Conservation (phyloP, 2,113 vertebrate genomes). For the Mystacornis crossleyi region DNA sequence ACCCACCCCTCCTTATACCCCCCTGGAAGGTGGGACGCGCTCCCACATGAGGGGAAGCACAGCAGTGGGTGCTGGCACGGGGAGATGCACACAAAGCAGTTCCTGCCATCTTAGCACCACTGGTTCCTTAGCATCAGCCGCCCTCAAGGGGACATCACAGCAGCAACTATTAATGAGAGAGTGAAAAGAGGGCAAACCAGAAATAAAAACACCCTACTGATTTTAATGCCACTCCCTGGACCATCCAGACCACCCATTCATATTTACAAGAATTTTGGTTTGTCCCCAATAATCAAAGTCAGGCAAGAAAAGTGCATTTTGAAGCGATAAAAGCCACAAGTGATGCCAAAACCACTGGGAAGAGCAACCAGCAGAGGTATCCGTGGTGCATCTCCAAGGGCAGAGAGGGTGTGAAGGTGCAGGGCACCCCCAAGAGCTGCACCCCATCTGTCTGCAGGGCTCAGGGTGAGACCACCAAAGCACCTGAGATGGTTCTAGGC, state of each 20-base stretch:
- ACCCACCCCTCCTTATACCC: rapidly evolving
- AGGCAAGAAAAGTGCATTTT: not conserved
- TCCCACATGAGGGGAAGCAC: rapidly evolving
- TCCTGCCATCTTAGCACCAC: not conserved
- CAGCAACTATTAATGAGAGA: not conserved
- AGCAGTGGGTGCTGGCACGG: not conserved
- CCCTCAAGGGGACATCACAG: not conserved
- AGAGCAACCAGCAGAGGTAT: not conserved
- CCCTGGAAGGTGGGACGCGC: rapidly evolving
- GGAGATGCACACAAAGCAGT: not conserved
- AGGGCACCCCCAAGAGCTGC: not conserved
- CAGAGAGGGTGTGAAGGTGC: not conserved
- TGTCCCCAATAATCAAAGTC: not conserved
- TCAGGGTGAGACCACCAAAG: not conserved
- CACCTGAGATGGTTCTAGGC: rapidly evolving
- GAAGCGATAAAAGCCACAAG: not conserved
- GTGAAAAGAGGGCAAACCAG: not conserved
- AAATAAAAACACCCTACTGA: not conserved
- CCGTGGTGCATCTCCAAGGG: not conserved
- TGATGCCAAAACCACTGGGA: not conserved
- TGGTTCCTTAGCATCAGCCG: not conserved
- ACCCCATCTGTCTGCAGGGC: no score
- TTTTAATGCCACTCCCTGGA: not conserved
- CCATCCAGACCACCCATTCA: not conserved
- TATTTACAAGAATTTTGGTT: not conserved